Base-by-base conservation (phyloP, 2,888 invertebrate genomes). In the Nasonia oneida region DNA sequence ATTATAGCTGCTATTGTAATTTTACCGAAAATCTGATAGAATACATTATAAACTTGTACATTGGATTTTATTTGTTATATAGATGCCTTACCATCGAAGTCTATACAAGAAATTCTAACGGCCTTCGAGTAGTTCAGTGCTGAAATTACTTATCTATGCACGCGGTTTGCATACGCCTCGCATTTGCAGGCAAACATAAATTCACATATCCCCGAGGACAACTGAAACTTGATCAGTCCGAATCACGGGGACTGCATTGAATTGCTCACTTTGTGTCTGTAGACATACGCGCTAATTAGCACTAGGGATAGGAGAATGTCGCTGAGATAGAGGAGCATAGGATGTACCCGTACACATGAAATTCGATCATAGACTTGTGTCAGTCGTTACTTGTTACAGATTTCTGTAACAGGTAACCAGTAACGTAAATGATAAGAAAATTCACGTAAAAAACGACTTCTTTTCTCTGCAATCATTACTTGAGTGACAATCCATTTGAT, bases 141-240 rank as follows among this genome's bases (percentile, higher is more conserved):
- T 67, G 15, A 67, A 14, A 14, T 67, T 12, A 15, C 29, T 14
- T 33, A 67, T 33, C 67, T 15, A 29, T 33, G 33, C 33, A 67
- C n/a, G 67, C 29, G 33, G 67, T 14, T 14, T 29, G 67, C 14
- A 67, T 67, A 33, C 29, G 3, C 14, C 29, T 67, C 67, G 67
- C 67, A 67, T 67, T 67, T 33, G 67, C 4, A 33, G 14, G 29
- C 67, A 67, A 29, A 67, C 67, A 33, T 61, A 61, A 57, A 61
- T 61, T 61, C n/a, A n/a, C 57, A 5, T 61, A 61, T 61, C 57
- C 57, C 57, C n/a, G 23, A 33, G 67, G 67, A 15, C 67, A 29
- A 64, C 12, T 29, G 67, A 67, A 67, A 67, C 67, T 61, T 61
- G 57, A 61, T 61, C 67, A 67, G 67, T 67, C 33, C 67, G 67